Base-by-base conservation (phyloP, 2,797 vertebrate genomes). In the Notolabrus celidotus region DNA sequence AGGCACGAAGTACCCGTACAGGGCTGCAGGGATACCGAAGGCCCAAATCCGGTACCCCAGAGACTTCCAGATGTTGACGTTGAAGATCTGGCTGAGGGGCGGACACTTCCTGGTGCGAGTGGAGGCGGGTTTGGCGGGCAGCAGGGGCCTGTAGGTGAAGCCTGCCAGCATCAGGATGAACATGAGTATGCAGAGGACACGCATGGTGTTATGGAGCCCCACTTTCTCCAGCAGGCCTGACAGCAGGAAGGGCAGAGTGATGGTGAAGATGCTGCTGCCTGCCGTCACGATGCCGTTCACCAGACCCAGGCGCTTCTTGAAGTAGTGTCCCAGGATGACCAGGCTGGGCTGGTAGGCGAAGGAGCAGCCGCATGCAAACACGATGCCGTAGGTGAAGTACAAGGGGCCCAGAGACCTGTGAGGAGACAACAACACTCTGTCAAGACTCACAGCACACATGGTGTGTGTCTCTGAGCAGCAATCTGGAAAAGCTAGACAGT, bases 1-100 rank as follows among this genome's bases (percentile, higher is more conserved):
- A 86, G 98, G 98, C 91, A 99, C 97, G 67, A 96, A 99, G 86
- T 99, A 99, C 59, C 98, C 98, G 33, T 98, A 99, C 27, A 99
- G 96, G 0, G 97, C 97, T 3, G 95, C 91, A 0, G 97, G 97
- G 63, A 99, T 95, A 7, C 98, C 98, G 2, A 96, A 92, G 10
- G 96, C 96, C 98, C 98, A 99, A 69, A 98, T 96, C 14, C 96
- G 92, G 70, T 98, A 99, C 49, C 95, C 95, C 57, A 88, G 73
- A 75, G 95, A 94, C 91, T 88, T 97, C 95, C 97, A 99, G 92
- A 99, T 94, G 0, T 95, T 94, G 80, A 96, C 66, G 77, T 97
- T 98, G 89, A 97, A 98, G 74, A 97, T 1, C 75, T 93, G 93
- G 71, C 86, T 92, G 16, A 93, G 55, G 34, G 91, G 80, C 0